Evolutionary conservation across 2,113 vertebrate genomes (phyloP).

Genomic region (Trinectes maculatus): DNA sequence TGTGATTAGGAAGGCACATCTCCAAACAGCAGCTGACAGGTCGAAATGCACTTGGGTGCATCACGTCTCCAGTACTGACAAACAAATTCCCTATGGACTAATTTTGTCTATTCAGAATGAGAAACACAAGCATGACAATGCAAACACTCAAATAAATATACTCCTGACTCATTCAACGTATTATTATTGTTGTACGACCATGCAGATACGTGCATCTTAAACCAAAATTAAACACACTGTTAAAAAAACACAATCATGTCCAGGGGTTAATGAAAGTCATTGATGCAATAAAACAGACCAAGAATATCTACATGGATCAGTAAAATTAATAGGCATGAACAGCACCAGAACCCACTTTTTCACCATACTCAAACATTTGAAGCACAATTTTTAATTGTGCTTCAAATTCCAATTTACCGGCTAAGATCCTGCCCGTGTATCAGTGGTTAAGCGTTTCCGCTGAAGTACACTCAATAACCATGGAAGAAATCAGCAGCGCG

Average conservation of each 20-base stretch:
- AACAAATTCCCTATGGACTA: conserved; percentile 21
- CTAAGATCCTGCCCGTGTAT: neutral
- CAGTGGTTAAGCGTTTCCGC: neutral
- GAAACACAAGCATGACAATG: conserved; percentile 8
- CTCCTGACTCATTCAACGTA: conserved; percentile 9
- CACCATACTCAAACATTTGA: neutral
- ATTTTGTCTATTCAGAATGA: conserved; percentile 19
- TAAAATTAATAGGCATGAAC: neutral
- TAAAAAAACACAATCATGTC: neutral
- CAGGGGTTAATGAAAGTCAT: conserved; percentile 13
- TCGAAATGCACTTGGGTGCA: conserved; percentile 23
- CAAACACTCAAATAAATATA: neutral
- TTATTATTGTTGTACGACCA: too few relatives aligned
- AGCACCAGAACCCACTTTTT: too few relatives aligned
- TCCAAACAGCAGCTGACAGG: conserved; percentile 37
- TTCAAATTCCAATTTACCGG: neutral
- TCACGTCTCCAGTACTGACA: conserved; percentile 10
- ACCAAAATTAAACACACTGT: neutral
- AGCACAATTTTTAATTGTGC: neutral
- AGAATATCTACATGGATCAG: neutral
- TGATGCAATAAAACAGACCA: too few relatives aligned
- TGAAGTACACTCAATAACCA: conserved; percentile 13
- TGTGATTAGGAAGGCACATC: neutral
- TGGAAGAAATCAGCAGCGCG: conserved; percentile 24
- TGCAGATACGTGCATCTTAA: too few relatives aligned